Base-by-base conservation (phyloP, 2,113 vertebrate genomes). In the Chamaetylas fuelleborni region DNA sequence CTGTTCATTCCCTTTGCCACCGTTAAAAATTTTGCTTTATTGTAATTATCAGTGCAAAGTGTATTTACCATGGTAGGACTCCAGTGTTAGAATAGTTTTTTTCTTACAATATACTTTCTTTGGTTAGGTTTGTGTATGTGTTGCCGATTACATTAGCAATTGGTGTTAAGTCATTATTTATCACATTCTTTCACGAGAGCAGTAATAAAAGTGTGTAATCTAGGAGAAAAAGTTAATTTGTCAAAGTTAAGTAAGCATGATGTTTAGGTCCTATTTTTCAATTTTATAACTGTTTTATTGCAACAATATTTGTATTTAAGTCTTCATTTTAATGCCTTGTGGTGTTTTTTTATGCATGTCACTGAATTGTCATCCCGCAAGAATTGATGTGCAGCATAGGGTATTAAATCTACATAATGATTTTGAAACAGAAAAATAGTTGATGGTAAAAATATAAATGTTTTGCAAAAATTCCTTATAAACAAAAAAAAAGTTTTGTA, bases 401-500 rank as follows among this genome's bases (percentile, higher is more conserved):
- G 97, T 98, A 98, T 98, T 98, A 97, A 98, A 98, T 98, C 97
- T 98, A 97, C 96, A 98, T 98, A 97, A 97, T 97, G 97, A 98
- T 98, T 98, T 98, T 98, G 98, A 98, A 98, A 98, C 97, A 98
- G 98, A 98, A 93, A 97, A 98, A 97, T 97, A 98, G 98, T 98
- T 98, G 98, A 97, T 98, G 98, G 97, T 98, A 98, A 98, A 98
- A 97, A 97, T 98, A 97, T 98, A 98, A 98, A 98, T 98, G 97
- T 98, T 98, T 98, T 98, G 96, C 97, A 98, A 96, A 98, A 98
- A 97, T 95, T 98, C 97, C 98, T 98, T 98, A 98, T 98, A 97
- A 98, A 98, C 79, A 98, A 98, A 38, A 98, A 61, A 51, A 97
- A 98, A 94, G 95, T 98, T 99, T 99, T 99, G 98, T 99, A 99